Percentiles rank a stretch among this genome's conserved stretches.
phyloP scores from a whole-genome alignment of 1,140 invertebrate genomes.

The Lucilia cuprina region DNA sequence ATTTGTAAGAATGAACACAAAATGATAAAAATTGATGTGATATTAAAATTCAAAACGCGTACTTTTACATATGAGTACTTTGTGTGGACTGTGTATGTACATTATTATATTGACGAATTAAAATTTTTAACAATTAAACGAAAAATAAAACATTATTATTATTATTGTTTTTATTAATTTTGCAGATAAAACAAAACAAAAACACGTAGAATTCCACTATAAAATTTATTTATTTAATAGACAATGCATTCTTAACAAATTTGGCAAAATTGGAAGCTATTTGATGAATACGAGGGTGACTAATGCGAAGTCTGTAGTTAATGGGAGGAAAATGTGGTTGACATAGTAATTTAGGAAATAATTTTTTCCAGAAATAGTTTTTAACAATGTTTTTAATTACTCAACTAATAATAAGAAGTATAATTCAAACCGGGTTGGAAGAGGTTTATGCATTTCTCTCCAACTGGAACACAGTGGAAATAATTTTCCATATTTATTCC shows the following conservation, averaged over 20 bases:
- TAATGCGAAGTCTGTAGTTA: neutral
- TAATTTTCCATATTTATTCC: too few species aligned
- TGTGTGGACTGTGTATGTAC: neutral
- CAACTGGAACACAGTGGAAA: too few species aligned
- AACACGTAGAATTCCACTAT: neutral
- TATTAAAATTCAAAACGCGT: conserved; percentile 20
- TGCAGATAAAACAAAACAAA: neutral
- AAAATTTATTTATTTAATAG: neutral
- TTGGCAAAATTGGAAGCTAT: neutral
- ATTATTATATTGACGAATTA: neutral
- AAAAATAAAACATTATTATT: neutral
- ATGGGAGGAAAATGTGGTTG: too few species aligned
- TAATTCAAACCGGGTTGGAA: too few species aligned
- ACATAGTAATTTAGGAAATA: too few species aligned
- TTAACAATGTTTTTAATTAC: too few species aligned
- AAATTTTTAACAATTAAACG: neutral
- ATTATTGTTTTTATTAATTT: neutral
- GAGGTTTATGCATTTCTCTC: too few species aligned
- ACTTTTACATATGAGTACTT: conserved; percentile 16
- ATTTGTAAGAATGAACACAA: neutral
- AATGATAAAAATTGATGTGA: too few species aligned
- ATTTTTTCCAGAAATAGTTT: too few species aligned
- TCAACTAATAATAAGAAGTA: too few species aligned
- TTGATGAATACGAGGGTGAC: neutral
- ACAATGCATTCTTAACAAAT: neutral